These are phyloP conservation scores for Phocoena sinus DNA, from an alignment of 2,113 vertebrate species.

Conservation along the genomic window DNA sequence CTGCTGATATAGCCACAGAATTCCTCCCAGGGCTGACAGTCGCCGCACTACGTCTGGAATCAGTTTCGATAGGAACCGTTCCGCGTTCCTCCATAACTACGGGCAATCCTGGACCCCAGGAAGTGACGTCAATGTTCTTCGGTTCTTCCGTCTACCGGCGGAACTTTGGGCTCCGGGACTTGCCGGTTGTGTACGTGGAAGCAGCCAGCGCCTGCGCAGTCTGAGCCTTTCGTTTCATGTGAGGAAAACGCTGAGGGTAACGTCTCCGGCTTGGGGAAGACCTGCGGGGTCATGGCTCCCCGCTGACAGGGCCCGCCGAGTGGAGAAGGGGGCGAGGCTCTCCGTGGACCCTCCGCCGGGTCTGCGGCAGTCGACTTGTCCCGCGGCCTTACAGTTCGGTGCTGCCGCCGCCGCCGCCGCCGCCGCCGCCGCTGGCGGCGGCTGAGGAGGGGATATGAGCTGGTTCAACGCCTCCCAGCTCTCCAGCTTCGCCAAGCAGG, in stretches of 20 bases:
- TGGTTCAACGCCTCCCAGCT: constrained; percentile 99
- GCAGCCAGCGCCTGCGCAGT: constrained; percentile 53
- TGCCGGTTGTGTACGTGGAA: constrained; percentile 74
- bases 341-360: neutral
- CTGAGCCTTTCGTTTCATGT: neutral
- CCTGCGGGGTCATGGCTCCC: neutral
- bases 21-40: neutral
- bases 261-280: neutral
- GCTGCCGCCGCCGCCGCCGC: neutral
- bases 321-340: neutral
- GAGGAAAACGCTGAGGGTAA: neutral
- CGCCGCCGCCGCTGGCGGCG: neutral
- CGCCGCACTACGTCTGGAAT: rapidly evolving
- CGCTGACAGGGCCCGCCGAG: neutral
- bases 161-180: neutral
- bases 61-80: rapidly evolving
- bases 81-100: neutral
- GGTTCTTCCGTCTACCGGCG: neutral
- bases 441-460: constrained; percentile 84
- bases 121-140: constrained; percentile 3
- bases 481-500: constrained; percentile 98
- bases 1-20: neutral
- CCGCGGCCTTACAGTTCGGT: neutral
- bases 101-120: neutral
- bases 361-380: neutral